These are phyloP conservation scores for Myotis brandtii DNA, from an alignment of 2,113 vertebrate genomes.

Conservation along the genomic window DNA sequence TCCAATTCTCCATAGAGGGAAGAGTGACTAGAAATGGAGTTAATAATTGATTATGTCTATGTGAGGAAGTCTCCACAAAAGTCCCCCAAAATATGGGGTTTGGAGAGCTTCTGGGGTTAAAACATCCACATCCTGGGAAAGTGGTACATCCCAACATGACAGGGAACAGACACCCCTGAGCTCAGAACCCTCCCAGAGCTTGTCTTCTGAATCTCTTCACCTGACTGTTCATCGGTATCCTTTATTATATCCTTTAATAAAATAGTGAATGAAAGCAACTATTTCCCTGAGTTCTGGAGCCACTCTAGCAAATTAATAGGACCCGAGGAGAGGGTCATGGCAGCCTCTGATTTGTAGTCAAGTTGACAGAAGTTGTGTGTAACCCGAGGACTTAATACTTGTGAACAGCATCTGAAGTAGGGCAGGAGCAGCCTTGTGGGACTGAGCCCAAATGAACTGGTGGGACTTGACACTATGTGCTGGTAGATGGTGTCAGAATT, in stretches of 20 bases:
- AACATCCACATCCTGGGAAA: neutral
- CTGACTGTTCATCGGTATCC: neutral
- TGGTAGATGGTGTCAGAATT: neutral
- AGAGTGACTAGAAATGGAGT: neutral
- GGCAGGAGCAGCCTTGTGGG: neutral
- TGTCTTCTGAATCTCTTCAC: neutral
- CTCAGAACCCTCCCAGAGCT: neutral
- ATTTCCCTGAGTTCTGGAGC: neutral
- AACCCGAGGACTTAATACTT: neutral
- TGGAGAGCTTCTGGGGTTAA: neutral
- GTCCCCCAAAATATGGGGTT: neutral
- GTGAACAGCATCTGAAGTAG: neutral
- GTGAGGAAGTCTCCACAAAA: neutral
- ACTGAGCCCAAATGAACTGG: neutral
- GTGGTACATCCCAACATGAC: neutral
- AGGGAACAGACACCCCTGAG: neutral
- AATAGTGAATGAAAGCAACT: neutral
- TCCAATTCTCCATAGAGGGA: neutral
- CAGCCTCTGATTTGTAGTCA: neutral
- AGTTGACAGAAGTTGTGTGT: neutral
- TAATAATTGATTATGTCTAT: neutral
- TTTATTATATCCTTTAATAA: slow-evolving; percentile 9
- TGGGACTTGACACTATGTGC: neutral
- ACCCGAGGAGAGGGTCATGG: neutral
- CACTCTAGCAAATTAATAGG: neutral